Percentiles rank a stretch among this genome's conserved stretches.
These are phyloP conservation scores for Suricata suricatta DNA, from an alignment of 2,113 vertebrate genomes.

Conservation along the genomic window DNA sequence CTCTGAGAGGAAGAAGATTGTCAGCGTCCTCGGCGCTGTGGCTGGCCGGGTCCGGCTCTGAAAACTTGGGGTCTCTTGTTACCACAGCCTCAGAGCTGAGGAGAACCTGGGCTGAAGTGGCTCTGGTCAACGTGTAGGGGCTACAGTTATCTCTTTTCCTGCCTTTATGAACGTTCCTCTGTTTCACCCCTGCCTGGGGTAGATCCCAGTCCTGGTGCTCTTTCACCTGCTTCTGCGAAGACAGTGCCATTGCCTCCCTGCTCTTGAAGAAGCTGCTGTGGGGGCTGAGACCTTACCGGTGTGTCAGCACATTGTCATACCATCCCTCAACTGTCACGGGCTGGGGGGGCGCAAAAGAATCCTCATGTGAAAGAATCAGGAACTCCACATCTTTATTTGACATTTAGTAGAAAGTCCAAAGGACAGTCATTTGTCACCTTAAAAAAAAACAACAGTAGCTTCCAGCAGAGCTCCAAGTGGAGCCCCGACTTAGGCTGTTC, in stretches of 20 bases:
- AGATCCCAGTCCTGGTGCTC: not conserved
- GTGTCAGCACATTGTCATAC: not conserved
- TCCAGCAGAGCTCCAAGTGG: not conserved
- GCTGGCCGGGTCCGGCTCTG: not conserved
- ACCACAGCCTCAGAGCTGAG: not conserved
- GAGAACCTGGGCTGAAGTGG: not conserved
- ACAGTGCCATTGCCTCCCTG: not conserved
- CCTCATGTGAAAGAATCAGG: not conserved
- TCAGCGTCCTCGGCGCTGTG: not conserved
- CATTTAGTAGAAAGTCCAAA: not conserved
- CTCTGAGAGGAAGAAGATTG: not conserved
- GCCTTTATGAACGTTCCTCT: not conserved
- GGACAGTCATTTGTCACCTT: not conserved
- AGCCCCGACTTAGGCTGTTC: not conserved
- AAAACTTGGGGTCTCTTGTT: not conserved
- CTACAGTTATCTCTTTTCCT: not conserved
- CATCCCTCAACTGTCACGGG: not conserved
- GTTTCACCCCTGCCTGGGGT: not conserved
- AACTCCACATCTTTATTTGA: not conserved
- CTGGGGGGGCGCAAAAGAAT: not conserved
- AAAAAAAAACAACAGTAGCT: not conserved
- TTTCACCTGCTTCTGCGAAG: not conserved
- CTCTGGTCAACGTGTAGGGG: not conserved
- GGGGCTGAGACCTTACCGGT: not conserved
- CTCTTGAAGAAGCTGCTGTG: not conserved